Percentiles rank a stretch among this genome's conserved stretches.
These are phyloP conservation scores for Calosoma granatense DNA, from an alignment of 1,140 invertebrate species.

Conservation along the genomic window DNA sequence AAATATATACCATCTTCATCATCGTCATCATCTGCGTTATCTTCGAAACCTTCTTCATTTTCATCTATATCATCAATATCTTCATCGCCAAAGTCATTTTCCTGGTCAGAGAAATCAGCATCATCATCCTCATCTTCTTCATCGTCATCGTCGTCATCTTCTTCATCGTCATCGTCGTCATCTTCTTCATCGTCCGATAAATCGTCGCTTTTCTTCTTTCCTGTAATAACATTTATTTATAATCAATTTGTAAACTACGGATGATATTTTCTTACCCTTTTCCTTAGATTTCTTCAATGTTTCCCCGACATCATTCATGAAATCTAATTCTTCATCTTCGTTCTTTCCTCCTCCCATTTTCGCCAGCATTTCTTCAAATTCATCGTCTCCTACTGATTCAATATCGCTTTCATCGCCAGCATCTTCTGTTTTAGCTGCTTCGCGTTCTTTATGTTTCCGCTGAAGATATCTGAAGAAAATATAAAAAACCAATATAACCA, in stretches of 20 bases:
- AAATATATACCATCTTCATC: background rate
- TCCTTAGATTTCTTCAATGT: slow-evolving; percentile 31
- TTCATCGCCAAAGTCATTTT: slow-evolving; percentile 34
- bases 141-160: slow-evolving; percentile 34
- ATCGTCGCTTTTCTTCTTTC: slow-evolving; percentile 15
- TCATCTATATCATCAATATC: slow-evolving; percentile 22
- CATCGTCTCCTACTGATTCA: slow-evolving; percentile 77
- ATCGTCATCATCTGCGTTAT: background rate
- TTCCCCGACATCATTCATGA: slow-evolving; percentile 40
- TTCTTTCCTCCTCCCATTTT: slow-evolving; percentile 41
- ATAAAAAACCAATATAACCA: slow-evolving; percentile 13
- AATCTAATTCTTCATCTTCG: slow-evolving; percentile 40
- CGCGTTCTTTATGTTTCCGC: slow-evolving; percentile 31
- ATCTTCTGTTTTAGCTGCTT: slow-evolving; percentile 25
- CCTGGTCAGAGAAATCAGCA: slow-evolving; percentile 31
- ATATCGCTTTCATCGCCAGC: slow-evolving; percentile 44
- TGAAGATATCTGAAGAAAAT: slow-evolving; percentile 38
- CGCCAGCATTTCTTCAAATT: slow-evolving; percentile 78
- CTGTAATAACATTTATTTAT: slow-evolving; percentile 7
- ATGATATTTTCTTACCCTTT: slow-evolving; percentile 27
- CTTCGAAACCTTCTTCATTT: slow-evolving; percentile 20
- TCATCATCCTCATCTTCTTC: slow-evolving; percentile 35
- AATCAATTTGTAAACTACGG: slow-evolving; percentile 2
- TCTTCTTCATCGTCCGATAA: slow-evolving; percentile 12
- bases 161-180: slow-evolving; percentile 32